These are phyloP conservation scores for Orientallactaga bullata DNA, from an alignment of 2,113 vertebrate species.

Conservation along the genomic window DNA sequence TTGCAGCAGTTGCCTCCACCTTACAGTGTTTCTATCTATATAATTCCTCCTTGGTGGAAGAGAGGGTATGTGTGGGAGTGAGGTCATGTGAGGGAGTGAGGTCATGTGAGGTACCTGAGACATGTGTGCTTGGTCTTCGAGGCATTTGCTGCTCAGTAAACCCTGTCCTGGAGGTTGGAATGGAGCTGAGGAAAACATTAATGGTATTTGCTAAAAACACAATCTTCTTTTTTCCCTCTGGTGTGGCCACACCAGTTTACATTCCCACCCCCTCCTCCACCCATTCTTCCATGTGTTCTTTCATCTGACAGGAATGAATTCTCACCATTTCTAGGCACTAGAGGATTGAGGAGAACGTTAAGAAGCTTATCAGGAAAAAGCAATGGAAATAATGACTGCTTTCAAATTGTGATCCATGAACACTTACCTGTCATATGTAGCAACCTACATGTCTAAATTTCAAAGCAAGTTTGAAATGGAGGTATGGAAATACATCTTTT, in stretches of 20 bases:
- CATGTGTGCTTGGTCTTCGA: neutral
- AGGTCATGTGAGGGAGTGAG: neutral
- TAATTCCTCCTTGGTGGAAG: neutral
- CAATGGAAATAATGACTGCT: conserved; percentile 4
- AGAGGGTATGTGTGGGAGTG: neutral
- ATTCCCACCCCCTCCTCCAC: neutral
- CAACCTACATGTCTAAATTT: neutral
- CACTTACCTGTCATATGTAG: conserved; percentile 9
- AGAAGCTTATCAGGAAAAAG: neutral
- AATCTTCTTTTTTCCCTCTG: neutral
- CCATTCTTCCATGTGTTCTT: neutral
- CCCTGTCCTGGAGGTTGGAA: neutral
- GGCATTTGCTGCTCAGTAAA: neutral
- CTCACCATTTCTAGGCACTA: neutral
- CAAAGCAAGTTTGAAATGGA: conserved; percentile 55
- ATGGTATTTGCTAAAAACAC: accelerated
- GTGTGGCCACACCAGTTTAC: no score
- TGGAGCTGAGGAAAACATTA: neutral
- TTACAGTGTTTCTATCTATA: neutral
- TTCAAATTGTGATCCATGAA: conserved; percentile 20
- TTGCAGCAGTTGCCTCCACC: neutral
- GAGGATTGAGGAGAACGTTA: neutral
- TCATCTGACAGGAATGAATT: neutral
- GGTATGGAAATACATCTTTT: conserved; percentile 66
- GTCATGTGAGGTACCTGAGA: neutral